Base-by-base conservation (phyloP, 2,888 invertebrate genomes). In the Cerceris ruficornis region DNA sequence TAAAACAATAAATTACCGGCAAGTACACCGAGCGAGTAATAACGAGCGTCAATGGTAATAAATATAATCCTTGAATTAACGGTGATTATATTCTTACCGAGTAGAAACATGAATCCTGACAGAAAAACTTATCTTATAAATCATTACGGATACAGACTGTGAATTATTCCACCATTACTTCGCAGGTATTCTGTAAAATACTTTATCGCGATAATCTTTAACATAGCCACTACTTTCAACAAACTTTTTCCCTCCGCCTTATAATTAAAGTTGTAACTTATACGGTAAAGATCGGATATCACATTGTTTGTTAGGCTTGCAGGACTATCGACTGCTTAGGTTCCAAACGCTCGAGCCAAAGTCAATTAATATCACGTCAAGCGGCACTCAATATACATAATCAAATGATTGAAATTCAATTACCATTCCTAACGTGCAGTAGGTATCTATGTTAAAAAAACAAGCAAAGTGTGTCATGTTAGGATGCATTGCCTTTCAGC, bases 371-470 rank as follows among this genome's bases (percentile, higher is more conserved):
- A 28, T 28, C 71, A 39, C 13, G 28, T 13, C 7, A 14, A 11
- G 2, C 46, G n/a, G 65, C 52, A 77, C 52, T 61, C 41, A 49
- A 69, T n/a, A n/a, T 6, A 9, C 41, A 14, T 9, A 4, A 11
- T 6, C 17, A 64, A 59, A 71, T 77, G 62, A 77, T 77, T 77
- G 77, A 77, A 77, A 62, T 77, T 77, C 77, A 77, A 77, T 77
- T 71, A 41, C 15, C 52, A 15, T n/a, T 28, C 58, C 14, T 52
- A 50, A 13, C 9, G 50, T 11, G n/a, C 9, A 6, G 46, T 1
- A 46, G 9, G 9, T 46, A 46, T 6, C 46, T 8, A 11, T 46
- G 46, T 1, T 6, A 46, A 6, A 8, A n/a, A 8, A 11, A 11
- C 9, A 46, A 46, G 28, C 28, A 28, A 28, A 4, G 28, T 28